Base-by-base conservation (phyloP, 2,113 vertebrate genomes). In the Paracanthobrama guichenoti region DNA sequence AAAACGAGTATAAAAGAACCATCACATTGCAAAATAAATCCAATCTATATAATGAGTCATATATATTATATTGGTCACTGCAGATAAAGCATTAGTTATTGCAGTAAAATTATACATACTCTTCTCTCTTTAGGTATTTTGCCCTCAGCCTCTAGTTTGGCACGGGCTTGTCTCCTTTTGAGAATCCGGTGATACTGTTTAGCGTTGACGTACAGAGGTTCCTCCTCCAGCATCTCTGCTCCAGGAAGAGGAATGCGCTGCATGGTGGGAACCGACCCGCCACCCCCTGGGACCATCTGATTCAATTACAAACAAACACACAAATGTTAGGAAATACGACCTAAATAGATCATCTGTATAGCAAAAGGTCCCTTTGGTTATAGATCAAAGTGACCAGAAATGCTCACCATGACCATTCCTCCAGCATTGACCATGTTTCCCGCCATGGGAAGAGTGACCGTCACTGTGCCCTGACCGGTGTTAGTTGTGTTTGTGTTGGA, bases 151-250 rank as follows among this genome's bases (percentile, higher is more conserved):
- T 99, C 98, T 86, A 99, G 94, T 86, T 98, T 99, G 39, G 98
- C 98, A 6, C 97, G 93, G 16, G 98, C 98, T 90, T 99, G 98
- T 50, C 97, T 92, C 86, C 98, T 95, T 91, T 99, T 99, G 11
- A 99, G 92, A 91, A 99, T 99, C 11, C 97, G 95, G 89, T 99
- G 98, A 91, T 99, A 99, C 92, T 99, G 98, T 88, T 99, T 99
- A 87, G 98, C 98, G 1, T 99, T 99, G 72, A 99, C 98, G 1
- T 99, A 99, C 2, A 99, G 94, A 39, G 98, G 98, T 88, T 99
- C 98, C 87, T 99, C 98, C 13, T 99, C 98, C 0, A 99, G 95
- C 97, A 99, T 98, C 88, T 99, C 98, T 12, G 98, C 97, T 35
- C 98, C 98, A 46, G 98, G 98, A 77, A 99, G 83, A 20, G 98